Percentiles rank a stretch among this genome's conserved stretches.
These are phyloP conservation scores for Smithornis capensis DNA, from an alignment of 2,113 vertebrate genomes.

Conservation along the genomic window DNA sequence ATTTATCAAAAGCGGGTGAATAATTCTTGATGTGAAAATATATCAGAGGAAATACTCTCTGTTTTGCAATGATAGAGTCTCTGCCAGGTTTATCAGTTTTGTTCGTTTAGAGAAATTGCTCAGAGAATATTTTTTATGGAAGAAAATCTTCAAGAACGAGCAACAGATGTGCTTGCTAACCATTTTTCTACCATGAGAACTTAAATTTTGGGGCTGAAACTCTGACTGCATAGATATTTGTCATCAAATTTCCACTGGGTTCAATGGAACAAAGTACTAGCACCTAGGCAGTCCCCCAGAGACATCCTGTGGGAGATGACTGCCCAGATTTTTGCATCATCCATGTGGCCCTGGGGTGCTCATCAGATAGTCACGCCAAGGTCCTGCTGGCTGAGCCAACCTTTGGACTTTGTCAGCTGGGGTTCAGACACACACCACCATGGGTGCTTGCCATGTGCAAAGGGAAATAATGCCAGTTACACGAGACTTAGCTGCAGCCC, in stretches of 20 bases:
- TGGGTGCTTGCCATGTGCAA: background rate
- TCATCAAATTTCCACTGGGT: background rate
- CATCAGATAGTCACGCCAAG: background rate
- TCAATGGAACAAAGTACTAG: background rate
- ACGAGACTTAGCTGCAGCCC: background rate
- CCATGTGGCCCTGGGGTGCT: fast-evolving
- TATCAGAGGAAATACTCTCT: background rate
- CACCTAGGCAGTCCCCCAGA: fast-evolving
- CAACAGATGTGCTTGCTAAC: background rate
- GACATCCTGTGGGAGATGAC: fast-evolving
- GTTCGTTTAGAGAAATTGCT: background rate
- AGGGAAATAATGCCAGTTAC: background rate
- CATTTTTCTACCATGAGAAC: background rate
- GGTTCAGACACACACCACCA: fast-evolving
- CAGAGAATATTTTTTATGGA: background rate
- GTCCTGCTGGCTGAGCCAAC: background rate
- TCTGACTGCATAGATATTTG: background rate
- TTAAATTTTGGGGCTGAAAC: background rate
- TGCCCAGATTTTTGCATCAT: background rate
- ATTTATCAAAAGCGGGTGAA: background rate
- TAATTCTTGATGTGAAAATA: background rate
- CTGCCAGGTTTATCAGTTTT: background rate
- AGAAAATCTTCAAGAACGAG: background rate
- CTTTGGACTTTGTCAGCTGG: fast-evolving
- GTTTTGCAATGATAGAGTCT: background rate